Base-by-base conservation (phyloP, 2,113 vertebrate genomes). In the Centropristis striata region DNA sequence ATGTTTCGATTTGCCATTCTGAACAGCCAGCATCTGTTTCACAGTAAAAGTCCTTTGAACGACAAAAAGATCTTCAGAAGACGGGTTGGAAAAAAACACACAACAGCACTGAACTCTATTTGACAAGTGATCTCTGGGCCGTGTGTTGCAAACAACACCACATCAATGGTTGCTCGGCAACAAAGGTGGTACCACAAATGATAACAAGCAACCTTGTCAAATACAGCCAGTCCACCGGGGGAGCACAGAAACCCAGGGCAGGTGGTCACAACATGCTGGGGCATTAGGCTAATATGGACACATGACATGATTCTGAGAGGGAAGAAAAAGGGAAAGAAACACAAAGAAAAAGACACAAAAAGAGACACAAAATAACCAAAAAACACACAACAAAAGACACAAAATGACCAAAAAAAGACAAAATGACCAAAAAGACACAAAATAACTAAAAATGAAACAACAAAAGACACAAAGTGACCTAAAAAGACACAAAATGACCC, bases 161-260 rank as follows among this genome's bases (percentile, higher is more conserved):
- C 59, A 65, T 83, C 73, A 53, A 20, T 74, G 71, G 88, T 86
- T 88, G 65, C 78, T 55, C 21, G 11, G 83, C 84, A 82, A 84
- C 83, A 77, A 68, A 41, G 21, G 57, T 11, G 54, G 20, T 14
- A 75, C 32, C 27, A 61, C 46, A 76, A 71, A 76, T 65, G 71
- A 81, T 72, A 73, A 73, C 75, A 65, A 50, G 83, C 36, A 68
- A 66, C 73, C 58, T 66, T 75, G 63, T 55, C 20, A 71, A 21
- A 46, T 15, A 46, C 13, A 44, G 63, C 51, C 39, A 16, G 60
- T 27, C 54, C 49, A 49, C 18, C 23, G 54, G 67, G 41, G 32
- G 53, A 28, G 15, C 27, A 0, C 36, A 3, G 18, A 73, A 20
- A 37, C 41, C 20, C 37, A 1, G 25, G 41, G 20, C 41, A 14